Conservation (phyloP, 2,113 vertebrate genomes). For the Pedetes capensis region DNA sequence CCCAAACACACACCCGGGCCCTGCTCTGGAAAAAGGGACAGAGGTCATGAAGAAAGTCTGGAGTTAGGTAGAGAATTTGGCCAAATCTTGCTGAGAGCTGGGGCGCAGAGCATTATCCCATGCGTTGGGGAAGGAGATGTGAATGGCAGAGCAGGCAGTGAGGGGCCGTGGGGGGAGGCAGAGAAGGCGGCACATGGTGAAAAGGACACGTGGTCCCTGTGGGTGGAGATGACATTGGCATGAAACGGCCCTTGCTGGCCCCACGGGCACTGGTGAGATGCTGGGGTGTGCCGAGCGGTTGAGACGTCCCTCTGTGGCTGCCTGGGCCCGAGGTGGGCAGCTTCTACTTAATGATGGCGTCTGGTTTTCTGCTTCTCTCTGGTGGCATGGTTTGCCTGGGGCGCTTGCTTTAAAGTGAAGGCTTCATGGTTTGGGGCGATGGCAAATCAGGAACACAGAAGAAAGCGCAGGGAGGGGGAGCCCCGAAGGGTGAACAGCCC, state of each 20-base stretch:
- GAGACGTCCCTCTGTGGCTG: too few relatives aligned
- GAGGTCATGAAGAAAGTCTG: accelerated
- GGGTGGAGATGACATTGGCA: accelerated
- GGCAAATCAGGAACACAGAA: neutral
- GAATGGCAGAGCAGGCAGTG: accelerated
- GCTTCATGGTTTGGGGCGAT: neutral
- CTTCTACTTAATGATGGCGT: too few relatives aligned
- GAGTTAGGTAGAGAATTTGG: neutral
- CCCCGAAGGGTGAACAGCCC: neutral
- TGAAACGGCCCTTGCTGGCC: accelerated
- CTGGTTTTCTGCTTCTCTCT: neutral
- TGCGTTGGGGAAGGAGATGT: neutral
- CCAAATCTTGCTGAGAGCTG: neutral
- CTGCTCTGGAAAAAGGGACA: neutral
- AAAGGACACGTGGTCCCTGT: accelerated
- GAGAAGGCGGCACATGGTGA: accelerated
- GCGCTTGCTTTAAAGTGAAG: neutral
- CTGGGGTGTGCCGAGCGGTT: accelerated
- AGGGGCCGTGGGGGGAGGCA: neutral
- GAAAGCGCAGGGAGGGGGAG: neutral
- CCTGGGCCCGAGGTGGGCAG: accelerated
- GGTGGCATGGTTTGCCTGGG: neutral
- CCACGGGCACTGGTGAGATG: accelerated
- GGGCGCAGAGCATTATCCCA: neutral
- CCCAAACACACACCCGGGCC: accelerated